Evolutionary conservation across 2,797 vertebrate genomes (phyloP).

Genomic region (Anguilla megastoma): DNA sequence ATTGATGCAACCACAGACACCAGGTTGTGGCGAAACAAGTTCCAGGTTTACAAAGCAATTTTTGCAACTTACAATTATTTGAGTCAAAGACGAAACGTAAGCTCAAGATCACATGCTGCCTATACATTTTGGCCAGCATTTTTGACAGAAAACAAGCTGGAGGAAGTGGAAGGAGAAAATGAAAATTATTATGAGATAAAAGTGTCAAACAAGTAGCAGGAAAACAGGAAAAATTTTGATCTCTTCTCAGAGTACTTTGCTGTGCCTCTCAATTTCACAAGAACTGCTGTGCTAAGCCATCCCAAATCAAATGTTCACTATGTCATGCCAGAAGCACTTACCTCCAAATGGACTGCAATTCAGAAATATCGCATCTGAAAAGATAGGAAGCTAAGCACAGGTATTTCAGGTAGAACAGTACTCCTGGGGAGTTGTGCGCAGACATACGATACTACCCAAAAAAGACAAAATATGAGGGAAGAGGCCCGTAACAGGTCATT

Average conservation of each 20-base stretch:
- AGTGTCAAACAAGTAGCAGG: not conserved
- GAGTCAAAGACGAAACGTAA: not conserved
- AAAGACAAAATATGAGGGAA: not conserved
- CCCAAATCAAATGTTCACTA: not conserved
- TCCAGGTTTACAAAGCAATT: not conserved
- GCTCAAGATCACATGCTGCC: not conserved
- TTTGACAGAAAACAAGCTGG: not conserved
- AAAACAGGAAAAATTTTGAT: not conserved
- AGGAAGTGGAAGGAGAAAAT: not conserved
- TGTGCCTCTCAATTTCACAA: not conserved
- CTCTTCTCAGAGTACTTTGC: not conserved
- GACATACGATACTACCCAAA: not conserved
- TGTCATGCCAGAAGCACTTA: not conserved
- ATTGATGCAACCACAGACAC: no score
- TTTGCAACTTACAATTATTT: not conserved
- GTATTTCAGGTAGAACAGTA: not conserved
- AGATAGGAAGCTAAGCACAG: not conserved
- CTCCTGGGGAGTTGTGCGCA: not conserved
- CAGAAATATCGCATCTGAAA: not conserved
- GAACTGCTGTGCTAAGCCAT: not conserved
- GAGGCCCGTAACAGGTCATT: not conserved
- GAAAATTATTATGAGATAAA: not conserved
- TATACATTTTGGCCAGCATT: not conserved
- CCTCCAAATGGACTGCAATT: not conserved
- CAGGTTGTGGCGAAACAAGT: no score